Conservation (phyloP, 2,888 invertebrate genomes). For the Ernsta delagoae region DNA sequence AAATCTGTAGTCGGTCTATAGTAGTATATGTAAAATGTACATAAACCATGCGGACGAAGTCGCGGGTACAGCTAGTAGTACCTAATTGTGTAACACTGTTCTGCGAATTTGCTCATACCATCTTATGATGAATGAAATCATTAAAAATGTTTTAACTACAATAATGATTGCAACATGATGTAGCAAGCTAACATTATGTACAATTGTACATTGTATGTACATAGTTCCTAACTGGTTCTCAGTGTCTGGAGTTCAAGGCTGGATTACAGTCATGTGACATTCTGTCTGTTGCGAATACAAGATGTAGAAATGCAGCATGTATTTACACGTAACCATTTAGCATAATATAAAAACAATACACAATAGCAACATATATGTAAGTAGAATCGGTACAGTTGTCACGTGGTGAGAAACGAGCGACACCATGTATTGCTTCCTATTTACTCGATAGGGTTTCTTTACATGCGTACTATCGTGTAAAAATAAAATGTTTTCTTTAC, state of each 20-base stretch:
- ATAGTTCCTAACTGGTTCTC: neutral
- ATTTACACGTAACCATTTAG: neutral
- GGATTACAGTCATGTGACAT: neutral
- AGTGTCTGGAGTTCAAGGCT: neutral
- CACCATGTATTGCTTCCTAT: slow-evolving; percentile 23
- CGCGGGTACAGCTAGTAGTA: no score
- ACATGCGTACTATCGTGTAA: neutral
- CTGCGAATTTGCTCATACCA: no score
- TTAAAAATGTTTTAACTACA: no score
- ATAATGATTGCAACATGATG: no score
- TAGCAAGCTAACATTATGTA: no score
- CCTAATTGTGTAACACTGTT: no score
- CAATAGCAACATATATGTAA: slow-evolving; percentile 15
- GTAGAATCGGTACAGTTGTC: neutral
- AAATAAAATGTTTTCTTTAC: slow-evolving; percentile 5
- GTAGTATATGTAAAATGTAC: no score
- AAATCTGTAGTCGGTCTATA: no score
- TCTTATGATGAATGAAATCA: no score
- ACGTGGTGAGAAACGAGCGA: slow-evolving; percentile 13
- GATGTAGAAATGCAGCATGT: neutral
- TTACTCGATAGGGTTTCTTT: slow-evolving; percentile 23
- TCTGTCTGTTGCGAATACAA: neutral
- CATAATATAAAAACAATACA: neutral
- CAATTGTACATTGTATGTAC: no score
- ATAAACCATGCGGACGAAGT: no score